phyloP scores from a whole-genome alignment of 2,797 vertebrate species.

The Sebastes nivosus region DNA sequence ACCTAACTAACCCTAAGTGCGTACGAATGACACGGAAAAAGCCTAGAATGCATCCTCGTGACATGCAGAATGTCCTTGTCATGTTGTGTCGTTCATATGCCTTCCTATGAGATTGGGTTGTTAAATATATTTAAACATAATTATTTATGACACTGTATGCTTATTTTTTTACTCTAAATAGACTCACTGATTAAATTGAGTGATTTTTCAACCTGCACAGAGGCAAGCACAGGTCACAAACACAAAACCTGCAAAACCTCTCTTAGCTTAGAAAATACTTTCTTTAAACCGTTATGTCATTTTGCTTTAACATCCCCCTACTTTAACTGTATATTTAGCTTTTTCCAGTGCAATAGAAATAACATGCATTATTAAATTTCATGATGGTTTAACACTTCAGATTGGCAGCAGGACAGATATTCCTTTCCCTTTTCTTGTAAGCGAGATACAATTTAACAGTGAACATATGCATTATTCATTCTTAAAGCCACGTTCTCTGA shows the following conservation, averaged over 20 bases:
- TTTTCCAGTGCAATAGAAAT: neutral
- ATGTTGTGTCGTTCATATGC: too few species aligned
- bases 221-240: neutral
- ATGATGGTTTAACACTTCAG: constrained; percentile 47
- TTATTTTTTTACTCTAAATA: neutral
- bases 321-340: neutral
- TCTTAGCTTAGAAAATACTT: neutral
- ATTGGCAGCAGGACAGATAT: constrained; percentile 47
- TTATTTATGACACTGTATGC: neutral
- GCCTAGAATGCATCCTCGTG: fast-evolving
- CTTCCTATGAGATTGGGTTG: too few species aligned
- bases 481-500: constrained; percentile 75
- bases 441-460: constrained; percentile 64
- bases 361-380: constrained; percentile 37
- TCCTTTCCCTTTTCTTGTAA: constrained; percentile 23
- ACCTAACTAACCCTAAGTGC: neutral
- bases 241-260: neutral
- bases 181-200: neutral
- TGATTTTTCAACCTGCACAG: neutral
- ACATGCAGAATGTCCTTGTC: neutral
- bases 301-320: constrained; percentile 1
- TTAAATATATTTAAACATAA: neutral
- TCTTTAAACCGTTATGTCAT: neutral
- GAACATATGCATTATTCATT: constrained; percentile 79
- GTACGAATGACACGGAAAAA: neutral